phyloP scores from a whole-genome alignment of 2,113 vertebrate genomes.

The Lampris megalopsis region DNA sequence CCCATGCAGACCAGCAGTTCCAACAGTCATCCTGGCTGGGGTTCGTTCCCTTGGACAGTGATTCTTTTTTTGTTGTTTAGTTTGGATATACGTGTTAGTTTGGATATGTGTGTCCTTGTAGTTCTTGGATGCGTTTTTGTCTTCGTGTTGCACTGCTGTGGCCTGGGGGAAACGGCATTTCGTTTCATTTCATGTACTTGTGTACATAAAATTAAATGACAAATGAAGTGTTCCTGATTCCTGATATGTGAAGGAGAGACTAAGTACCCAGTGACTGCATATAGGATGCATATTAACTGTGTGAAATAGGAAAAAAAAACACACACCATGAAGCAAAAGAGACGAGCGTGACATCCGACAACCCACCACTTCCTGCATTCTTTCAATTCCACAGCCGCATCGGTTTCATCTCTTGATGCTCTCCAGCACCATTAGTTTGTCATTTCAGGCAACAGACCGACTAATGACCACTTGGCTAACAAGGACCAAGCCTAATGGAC shows the following conservation, averaged over 20 bases:
- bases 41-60: no score
- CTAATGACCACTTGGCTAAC: not conserved
- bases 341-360: constrained; percentile 18
- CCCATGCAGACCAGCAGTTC: no score
- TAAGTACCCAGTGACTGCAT: constrained; percentile 6
- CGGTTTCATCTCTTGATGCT: constrained; percentile 14
- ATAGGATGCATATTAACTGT: constrained; percentile 19
- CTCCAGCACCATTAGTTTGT: constrained; percentile 7
- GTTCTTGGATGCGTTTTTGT: no score
- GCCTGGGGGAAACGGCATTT: no score
- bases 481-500: not conserved
- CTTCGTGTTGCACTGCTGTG: no score
- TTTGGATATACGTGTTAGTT: no score
- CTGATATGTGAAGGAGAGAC: not conserved
- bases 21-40: no score
- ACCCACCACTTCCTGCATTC: constrained; percentile 58
- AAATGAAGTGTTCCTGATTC: no score
- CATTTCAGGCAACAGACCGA: constrained; percentile 9
- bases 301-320: not conserved
- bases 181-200: no score
- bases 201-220: no score
- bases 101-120: no score
- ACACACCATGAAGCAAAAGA: not conserved
- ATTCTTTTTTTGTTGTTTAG: no score
- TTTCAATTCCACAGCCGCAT: constrained; percentile 28